Conservation (phyloP, 2,113 vertebrate species). For the Pogona vitticeps region DNA sequence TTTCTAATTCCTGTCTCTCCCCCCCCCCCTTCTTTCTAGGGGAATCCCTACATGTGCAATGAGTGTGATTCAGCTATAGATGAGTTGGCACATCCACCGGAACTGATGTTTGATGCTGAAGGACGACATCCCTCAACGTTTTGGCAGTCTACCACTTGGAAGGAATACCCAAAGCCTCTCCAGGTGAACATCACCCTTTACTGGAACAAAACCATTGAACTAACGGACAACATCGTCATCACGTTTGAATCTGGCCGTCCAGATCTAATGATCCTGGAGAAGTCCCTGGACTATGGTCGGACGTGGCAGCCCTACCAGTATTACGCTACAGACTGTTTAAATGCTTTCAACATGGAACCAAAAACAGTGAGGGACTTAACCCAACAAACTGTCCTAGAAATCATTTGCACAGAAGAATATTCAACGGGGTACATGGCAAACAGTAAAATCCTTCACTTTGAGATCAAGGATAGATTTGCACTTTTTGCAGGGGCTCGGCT, state of each 20-base stretch:
- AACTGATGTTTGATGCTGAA: slow-evolving; percentile 97
- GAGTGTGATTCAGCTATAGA: slow-evolving; percentile 95
- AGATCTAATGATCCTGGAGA: slow-evolving; percentile 98
- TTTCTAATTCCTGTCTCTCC: slow-evolving; percentile 16
- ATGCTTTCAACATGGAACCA: slow-evolving; percentile 98
- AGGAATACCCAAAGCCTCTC: slow-evolving; percentile 92
- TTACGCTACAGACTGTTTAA: slow-evolving; percentile 96
- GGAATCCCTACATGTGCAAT: slow-evolving; percentile 99
- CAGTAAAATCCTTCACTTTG: slow-evolving; percentile 97
- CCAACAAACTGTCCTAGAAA: slow-evolving; percentile 93
- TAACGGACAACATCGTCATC: slow-evolving; percentile 96
- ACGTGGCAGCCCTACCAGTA: slow-evolving; percentile 99
- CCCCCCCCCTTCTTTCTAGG: slow-evolving; percentile 78
- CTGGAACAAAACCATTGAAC: slow-evolving; percentile 99
- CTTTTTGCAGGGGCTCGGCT: slow-evolving; percentile 95
- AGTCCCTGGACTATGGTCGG: slow-evolving; percentile 94
- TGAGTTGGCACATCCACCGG: slow-evolving; percentile 93
- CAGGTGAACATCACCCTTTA: slow-evolving; percentile 96
- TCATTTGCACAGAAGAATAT: slow-evolving; percentile 99
- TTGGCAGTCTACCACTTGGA: slow-evolving; percentile 98
- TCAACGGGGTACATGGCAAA: slow-evolving; percentile 94
- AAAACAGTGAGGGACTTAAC: slow-evolving; percentile 94
- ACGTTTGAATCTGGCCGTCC: slow-evolving; percentile 97
- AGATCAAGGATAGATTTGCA: slow-evolving; percentile 98
- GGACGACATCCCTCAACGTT: slow-evolving; percentile 96